Percentiles rank a stretch among this genome's conserved stretches.
These are phyloP conservation scores for Heliopora coerulea DNA, from an alignment of 92 coral and sea anemone species.

Conservation along the genomic window DNA sequence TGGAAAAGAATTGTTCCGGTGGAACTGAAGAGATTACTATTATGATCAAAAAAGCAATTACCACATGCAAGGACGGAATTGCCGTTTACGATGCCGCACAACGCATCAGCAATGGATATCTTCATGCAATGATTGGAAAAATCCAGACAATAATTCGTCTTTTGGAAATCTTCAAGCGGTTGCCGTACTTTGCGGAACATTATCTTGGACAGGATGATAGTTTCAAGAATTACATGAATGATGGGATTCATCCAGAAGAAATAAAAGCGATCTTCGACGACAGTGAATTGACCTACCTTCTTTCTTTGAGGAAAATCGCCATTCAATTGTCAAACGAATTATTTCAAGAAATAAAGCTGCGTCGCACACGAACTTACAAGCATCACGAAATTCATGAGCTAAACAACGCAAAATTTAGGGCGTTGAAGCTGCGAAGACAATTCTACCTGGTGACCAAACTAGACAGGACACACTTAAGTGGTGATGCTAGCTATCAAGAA, in stretches of 20 bases:
- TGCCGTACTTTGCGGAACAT: conserved; percentile 7
- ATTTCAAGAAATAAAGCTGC: neutral
- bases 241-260: conserved; percentile 7
- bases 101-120: neutral
- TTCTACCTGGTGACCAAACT: conserved; percentile 25
- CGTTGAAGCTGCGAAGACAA: neutral
- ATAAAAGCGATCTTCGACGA: neutral
- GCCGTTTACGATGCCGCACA: conserved; percentile 15
- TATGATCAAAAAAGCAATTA: conserved; percentile 14
- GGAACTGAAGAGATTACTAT: neutral
- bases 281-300: neutral
- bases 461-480: neutral
- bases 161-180: conserved; percentile 2
- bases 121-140: conserved; percentile 29
- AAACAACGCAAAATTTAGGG: neutral
- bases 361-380: neutral
- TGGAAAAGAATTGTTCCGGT: neutral
- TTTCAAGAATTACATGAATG: conserved; percentile 1
- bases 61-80: conserved; percentile 10
- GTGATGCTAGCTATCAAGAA: neutral
- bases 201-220: conserved; percentile 10
- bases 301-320: neutral
- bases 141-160: conserved; percentile 5
- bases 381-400: neutral
- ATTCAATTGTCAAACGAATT: neutral